Evolutionary conservation across 2,888 invertebrate genomes (phyloP).

Genomic region (Meloe dianella): DNA sequence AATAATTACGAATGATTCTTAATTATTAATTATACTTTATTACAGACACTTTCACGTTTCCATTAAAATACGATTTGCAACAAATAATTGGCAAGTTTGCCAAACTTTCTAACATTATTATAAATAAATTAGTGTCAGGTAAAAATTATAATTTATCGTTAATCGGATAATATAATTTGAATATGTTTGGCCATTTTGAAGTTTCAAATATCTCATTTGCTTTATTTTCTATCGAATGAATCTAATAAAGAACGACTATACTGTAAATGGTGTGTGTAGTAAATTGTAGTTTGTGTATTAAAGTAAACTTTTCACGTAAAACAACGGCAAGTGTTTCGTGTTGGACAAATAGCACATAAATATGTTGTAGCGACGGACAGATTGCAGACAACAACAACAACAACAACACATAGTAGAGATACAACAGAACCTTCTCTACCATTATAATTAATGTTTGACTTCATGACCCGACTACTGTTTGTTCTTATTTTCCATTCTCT

Average conservation of each 20-base stretch:
- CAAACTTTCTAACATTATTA: slow-evolving; percentile 1
- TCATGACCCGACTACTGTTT: slow-evolving; percentile 31
- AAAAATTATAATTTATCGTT: neutral
- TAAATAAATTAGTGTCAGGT: neutral
- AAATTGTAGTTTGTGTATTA: slow-evolving; percentile 14
- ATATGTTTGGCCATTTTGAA: neutral
- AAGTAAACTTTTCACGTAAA: slow-evolving; percentile 26
- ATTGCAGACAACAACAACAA: slow-evolving; percentile 23
- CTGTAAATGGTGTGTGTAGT: too few species aligned
- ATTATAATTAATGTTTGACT: slow-evolving; percentile 38
- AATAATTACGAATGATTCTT: slow-evolving; percentile 4
- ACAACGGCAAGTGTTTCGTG: slow-evolving; percentile 28
- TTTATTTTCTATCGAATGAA: too few species aligned
- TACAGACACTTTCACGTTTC: slow-evolving; percentile 2
- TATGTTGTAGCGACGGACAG: slow-evolving; percentile 31
- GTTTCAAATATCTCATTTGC: too few species aligned
- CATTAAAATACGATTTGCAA: neutral
- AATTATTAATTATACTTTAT: slow-evolving; percentile 12
- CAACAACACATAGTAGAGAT: slow-evolving; percentile 12
- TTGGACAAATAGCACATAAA: slow-evolving; percentile 34
- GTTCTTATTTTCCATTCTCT: slow-evolving; percentile 6
- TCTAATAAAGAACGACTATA: too few species aligned
- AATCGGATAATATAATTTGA: neutral
- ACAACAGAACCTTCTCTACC: slow-evolving; percentile 20
- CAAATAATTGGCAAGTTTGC: neutral